Conservation (phyloP, 2,113 vertebrate genomes). For the Scatophagus argus region DNA sequence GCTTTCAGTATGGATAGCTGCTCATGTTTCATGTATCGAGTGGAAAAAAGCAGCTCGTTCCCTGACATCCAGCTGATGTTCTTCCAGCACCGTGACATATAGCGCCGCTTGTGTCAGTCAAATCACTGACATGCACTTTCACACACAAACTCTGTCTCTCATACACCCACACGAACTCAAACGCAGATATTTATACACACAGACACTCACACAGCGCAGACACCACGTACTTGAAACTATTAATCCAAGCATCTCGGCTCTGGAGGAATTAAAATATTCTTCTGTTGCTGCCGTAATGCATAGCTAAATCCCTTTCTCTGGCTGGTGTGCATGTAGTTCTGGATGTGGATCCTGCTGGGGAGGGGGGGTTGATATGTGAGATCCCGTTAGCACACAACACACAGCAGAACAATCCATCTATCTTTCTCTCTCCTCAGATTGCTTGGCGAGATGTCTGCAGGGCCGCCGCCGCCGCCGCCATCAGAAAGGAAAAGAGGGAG, state of each 20-base stretch:
- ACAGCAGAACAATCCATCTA: slow-evolving; percentile 57
- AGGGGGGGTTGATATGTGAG: slow-evolving; percentile 35
- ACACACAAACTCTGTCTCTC: not conserved
- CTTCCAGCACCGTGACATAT: slow-evolving; percentile 24
- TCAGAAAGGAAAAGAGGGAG: slow-evolving; percentile 38
- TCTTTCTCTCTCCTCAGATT: slow-evolving; percentile 48
- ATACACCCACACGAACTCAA: not conserved
- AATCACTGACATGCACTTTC: slow-evolving; percentile 2
- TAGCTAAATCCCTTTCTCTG: slow-evolving; percentile 47
- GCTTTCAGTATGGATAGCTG: slow-evolving; percentile 63
- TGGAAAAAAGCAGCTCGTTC: slow-evolving; percentile 50
- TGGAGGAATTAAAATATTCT: slow-evolving; percentile 43
- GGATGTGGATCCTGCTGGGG: slow-evolving; percentile 7
- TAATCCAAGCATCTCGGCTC: slow-evolving; percentile 24
- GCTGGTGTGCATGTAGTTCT: not conserved
- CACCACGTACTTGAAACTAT: not conserved
- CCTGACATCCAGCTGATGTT: slow-evolving; percentile 37
- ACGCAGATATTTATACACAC: slow-evolving; percentile 13
- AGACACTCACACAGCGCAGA: not conserved
- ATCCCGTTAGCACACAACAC: slow-evolving; percentile 54
- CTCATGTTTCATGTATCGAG: slow-evolving; percentile 53
- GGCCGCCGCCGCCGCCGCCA: slow-evolving; percentile 27
- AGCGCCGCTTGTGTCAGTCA: slow-evolving; percentile 42
- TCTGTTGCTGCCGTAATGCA: slow-evolving; percentile 30
- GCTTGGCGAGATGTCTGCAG: slow-evolving; percentile 55